Percentiles rank a stretch among this genome's conserved stretches.
Conservation (phyloP, 2,113 vertebrate species). For the Tringa solitaria region DNA sequence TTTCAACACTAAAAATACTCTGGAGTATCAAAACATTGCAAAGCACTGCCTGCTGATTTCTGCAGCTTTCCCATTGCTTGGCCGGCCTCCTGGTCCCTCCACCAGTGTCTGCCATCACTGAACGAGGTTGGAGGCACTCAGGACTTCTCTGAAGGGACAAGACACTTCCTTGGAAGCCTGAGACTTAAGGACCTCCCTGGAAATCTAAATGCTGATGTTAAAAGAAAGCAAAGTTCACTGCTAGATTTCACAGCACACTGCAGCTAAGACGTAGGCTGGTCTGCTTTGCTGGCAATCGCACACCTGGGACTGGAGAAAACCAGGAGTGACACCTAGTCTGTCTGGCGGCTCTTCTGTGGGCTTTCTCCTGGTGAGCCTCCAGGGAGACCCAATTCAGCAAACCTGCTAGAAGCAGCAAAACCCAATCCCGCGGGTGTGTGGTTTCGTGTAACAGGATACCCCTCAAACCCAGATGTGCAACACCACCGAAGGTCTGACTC, state of each 20-base stretch:
- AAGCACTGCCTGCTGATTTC: background rate
- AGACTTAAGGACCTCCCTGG: background rate
- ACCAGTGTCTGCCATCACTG: background rate
- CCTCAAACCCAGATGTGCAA: slow-evolving; percentile 1
- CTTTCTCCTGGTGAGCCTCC: background rate
- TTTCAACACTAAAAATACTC: background rate
- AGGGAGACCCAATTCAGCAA: background rate
- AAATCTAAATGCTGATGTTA: background rate
- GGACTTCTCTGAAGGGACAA: background rate
- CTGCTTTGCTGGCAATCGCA: background rate
- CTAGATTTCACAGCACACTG: background rate
- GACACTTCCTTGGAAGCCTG: background rate
- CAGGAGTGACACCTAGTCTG: background rate
- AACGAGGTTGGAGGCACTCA: background rate
- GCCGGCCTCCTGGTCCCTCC: background rate
- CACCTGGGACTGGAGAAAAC: background rate
- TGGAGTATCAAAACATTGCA: background rate
- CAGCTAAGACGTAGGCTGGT: background rate
- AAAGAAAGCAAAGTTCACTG: background rate
- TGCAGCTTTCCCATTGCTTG: background rate
- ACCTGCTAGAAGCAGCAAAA: slow-evolving; percentile 62
- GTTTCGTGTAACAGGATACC: slow-evolving; percentile 24
- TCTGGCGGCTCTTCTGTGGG: background rate
- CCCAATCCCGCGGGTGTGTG: background rate
- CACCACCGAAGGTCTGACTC: background rate